A percentile compares a stretch with the other conserved stretches of the same genome.
Conservation (phyloP, 2,113 vertebrate species). For the Tetrao urogallus region DNA sequence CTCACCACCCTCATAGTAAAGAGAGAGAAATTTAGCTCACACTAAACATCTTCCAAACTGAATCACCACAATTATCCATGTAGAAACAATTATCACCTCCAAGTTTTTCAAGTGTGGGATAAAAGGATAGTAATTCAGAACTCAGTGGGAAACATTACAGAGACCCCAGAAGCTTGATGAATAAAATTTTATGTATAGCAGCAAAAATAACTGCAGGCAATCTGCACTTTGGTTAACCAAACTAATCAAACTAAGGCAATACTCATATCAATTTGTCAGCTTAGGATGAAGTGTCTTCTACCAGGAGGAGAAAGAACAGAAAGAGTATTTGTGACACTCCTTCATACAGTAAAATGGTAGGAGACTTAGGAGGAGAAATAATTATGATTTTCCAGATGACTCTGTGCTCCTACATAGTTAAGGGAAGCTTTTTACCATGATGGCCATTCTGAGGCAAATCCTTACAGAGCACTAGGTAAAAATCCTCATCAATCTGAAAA, state of each 20-base stretch:
- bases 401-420: background rate
- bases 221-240: background rate
- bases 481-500: background rate
- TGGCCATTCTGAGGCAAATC: background rate
- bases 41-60: background rate
- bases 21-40: background rate
- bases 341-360: background rate
- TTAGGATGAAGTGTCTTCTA: background rate
- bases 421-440: background rate
- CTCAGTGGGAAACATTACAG: background rate
- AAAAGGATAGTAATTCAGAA: background rate
- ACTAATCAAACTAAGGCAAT: background rate
- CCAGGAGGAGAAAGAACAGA: background rate
- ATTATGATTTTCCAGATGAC: background rate
- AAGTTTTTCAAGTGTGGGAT: background rate
- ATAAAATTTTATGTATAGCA: background rate
- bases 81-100: background rate
- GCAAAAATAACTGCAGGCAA: background rate
- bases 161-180: background rate
- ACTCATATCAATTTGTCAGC: background rate
- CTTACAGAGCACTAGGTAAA: background rate
- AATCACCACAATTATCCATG: background rate
- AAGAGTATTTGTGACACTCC: background rate
- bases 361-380: background rate
- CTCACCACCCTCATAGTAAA: too few species aligned